A percentile compares a stretch with the other conserved stretches of the same genome.
phyloP scores from a whole-genome alignment of 2,888 invertebrate genomes.

The Tiliacea citrago region DNA sequence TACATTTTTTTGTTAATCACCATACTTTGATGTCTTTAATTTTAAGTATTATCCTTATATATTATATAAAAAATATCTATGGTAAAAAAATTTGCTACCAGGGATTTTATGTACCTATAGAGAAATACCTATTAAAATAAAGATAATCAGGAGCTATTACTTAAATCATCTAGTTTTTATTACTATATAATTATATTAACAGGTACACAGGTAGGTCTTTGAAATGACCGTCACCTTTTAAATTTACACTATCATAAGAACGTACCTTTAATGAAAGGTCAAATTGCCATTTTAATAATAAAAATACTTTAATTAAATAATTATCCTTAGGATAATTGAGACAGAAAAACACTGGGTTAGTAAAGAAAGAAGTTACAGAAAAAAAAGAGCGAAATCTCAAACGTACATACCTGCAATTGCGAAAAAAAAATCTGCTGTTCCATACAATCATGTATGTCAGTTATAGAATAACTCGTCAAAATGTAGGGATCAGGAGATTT shows the following conservation, averaged over 20 bases:
- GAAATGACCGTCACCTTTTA: conserved; percentile 12
- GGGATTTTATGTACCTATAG: not conserved
- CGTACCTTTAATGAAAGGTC: not conserved
- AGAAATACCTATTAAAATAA: not conserved
- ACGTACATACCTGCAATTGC: too few species aligned
- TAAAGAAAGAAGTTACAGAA: not conserved
- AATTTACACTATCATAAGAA: conserved; percentile 15
- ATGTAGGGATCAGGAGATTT: too few species aligned
- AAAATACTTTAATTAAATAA: not conserved
- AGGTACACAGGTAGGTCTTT: conserved; percentile 1
- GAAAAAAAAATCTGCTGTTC: too few species aligned
- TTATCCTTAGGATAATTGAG: not conserved
- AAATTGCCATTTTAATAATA: not conserved
- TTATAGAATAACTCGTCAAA: too few species aligned
- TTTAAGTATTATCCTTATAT: too few species aligned
- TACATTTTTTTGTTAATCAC: conserved; percentile 19
- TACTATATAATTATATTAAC: conserved; percentile 3
- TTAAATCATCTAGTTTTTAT: conserved; percentile 15
- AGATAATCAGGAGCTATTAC: conserved; percentile 2
- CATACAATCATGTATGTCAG: too few species aligned
- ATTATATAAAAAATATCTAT: not conserved
- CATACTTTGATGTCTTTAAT: not conserved
- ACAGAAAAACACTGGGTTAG: too few species aligned
- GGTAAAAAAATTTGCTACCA: not conserved
- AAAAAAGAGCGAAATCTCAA: too few species aligned